Evolutionary conservation across 2,888 invertebrate species (phyloP), one percentile per base, ranked within the genome.

Genomic region (Sesia bembeciformis): DNA sequence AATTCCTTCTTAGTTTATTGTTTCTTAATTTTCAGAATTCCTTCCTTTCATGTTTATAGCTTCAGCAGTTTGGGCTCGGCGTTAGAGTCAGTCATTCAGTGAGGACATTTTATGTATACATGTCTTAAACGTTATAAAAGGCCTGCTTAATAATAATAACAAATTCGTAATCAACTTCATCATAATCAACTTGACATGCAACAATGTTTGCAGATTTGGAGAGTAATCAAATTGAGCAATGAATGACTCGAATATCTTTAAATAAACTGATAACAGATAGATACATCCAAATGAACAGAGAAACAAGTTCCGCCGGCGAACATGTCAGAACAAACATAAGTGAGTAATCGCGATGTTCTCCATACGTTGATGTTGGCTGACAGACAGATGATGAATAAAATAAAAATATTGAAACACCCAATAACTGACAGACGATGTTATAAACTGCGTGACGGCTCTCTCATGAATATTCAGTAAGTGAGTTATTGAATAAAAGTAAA

Each of bases 401-500:
- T 75, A 76, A 78, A 74, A 71, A 77, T 74, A 73, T 65, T 66
- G 66, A 75, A 76, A 75, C 70, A 74, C 70, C 63, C 70, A 72
- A 74, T 72, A 75, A 66, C 69, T 68, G 63, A 68, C 68, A 66
- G 71, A 75, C 74, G 72, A 79, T 78, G 72, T 72, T 79, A 74
- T 79, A 74, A 74, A 72, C 66, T 65, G 61, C 23, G 46, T 46
- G n/a, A 23, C 67, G 62, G 61, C 65, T 64, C 65, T 62, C 74
- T 82, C 75, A 81, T 83, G 72, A 68, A 81, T 81, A 84, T 82
- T 82, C 78, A 79, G 75, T 71, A 70, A 72, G 68, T 73, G 65
- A 72, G 74, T 76, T 84, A 77, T 78, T 81, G 72, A 78, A 81
- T 77, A 84, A 84, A 86, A 87, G 86, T 85, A 86, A 88, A 82